Percentiles rank a stretch among this genome's conserved stretches.
Evolutionary conservation across 53 echinoderm and acorn worm species (phyloP).

Genomic region (Antedon mediterranea): DNA sequence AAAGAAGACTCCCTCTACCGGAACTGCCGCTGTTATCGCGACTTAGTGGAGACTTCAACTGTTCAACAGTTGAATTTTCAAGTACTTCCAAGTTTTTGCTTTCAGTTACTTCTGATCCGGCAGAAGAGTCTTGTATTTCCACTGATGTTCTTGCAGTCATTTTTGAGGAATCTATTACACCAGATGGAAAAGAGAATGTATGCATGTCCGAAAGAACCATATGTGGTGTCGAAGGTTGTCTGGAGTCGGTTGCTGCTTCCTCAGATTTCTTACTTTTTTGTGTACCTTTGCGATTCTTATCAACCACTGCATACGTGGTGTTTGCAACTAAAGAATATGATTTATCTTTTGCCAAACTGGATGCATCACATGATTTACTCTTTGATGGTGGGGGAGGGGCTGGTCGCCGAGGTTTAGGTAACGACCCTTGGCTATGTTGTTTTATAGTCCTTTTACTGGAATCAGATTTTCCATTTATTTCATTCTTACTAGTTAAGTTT

Average conservation of each 20-base stretch:
- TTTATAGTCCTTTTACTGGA: background rate
- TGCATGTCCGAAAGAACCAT: background rate
- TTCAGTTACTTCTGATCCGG: background rate
- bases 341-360: background rate
- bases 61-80: background rate
- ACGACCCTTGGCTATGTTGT: background rate
- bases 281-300: background rate
- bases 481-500: too few relatives aligned
- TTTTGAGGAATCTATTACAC: background rate
- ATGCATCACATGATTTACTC: background rate
- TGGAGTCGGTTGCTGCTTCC: background rate
- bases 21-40: constrained; percentile 7
- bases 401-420: background rate
- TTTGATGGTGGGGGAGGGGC: background rate
- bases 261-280: background rate
- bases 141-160: background rate
- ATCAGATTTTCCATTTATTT: too few relatives aligned
- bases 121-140: background rate
- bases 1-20: constrained; percentile 6
- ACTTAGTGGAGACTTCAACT: background rate
- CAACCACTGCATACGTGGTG: background rate
- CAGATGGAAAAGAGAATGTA: background rate
- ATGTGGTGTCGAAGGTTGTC: background rate
- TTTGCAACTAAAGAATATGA: background rate
- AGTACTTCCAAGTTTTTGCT: background rate